A percentile compares a stretch with the other conserved stretches of the same genome.
Conservation (phyloP, 2,797 vertebrate species). For the Trachurus trachurus region DNA sequence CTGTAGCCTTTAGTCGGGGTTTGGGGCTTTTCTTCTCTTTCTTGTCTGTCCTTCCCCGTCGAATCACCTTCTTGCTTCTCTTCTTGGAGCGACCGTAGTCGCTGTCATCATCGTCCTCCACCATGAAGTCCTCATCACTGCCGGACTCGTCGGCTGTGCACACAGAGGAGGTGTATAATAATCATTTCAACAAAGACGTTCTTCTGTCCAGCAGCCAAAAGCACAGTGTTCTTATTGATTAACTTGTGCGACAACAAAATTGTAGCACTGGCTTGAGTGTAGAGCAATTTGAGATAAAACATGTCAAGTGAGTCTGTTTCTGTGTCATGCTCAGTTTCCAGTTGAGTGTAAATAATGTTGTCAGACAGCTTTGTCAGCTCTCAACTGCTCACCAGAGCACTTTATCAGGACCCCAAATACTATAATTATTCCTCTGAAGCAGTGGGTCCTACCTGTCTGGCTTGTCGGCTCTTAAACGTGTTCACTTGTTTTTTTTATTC, state of each 20-base stretch:
- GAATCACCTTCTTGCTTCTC: constrained; percentile 95
- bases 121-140: constrained; percentile 98
- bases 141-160: constrained; percentile 86
- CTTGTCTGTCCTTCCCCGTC: constrained; percentile 94
- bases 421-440: not conserved
- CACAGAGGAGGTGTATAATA: rapidly evolving
- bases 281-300: not conserved
- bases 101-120: constrained; percentile 98
- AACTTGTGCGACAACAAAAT: not conserved
- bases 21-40: constrained; percentile 99
- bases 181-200: not conserved
- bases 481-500: not conserved
- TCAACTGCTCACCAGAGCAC: not conserved
- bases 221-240: not conserved
- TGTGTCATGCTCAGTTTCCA: not conserved
- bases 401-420: not conserved
- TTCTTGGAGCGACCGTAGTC: constrained; percentile 99
- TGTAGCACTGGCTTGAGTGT: not conserved
- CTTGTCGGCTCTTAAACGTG: not conserved
- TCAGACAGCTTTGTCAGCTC: not conserved
- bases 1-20: constrained; percentile 99
- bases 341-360: not conserved
- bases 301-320: not conserved
- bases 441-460: not conserved
- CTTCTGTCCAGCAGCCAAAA: not conserved